Conservation (phyloP, 2,797 vertebrate genomes). For the Gila robusta region DNA sequence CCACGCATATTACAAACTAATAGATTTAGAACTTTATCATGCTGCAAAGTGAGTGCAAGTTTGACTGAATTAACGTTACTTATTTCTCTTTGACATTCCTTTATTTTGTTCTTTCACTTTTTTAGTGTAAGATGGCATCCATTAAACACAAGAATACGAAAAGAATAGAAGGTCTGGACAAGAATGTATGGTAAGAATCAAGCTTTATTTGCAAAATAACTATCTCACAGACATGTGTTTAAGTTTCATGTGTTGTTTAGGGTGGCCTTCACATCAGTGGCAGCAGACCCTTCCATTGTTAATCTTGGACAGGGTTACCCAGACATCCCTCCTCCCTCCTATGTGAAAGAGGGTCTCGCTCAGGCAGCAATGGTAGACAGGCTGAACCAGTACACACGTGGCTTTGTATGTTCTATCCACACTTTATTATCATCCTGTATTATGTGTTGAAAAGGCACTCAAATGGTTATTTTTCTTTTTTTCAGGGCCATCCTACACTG, state of each 20-base stretch:
- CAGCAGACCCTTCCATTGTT: conserved; percentile 89
- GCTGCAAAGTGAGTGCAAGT: conserved; percentile 82
- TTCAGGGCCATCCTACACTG: conserved; percentile 89
- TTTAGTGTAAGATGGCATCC: conserved; percentile 74
- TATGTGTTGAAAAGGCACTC: background rate
- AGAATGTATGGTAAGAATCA: conserved; percentile 90
- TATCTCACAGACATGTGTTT: background rate
- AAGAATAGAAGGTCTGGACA: conserved; percentile 92
- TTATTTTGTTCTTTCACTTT: conserved; percentile 49
- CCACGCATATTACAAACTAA: conserved; percentile 36
- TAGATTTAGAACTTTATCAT: conserved; percentile 69
- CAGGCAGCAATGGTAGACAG: conserved; percentile 81
- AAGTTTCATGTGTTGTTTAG: conserved; percentile 68
- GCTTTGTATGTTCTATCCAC: conserved; percentile 84
- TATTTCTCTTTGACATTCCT: background rate
- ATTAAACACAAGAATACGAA: conserved; percentile 85
- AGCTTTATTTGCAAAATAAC: background rate
- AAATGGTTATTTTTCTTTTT: background rate
- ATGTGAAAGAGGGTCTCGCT: conserved; percentile 88
- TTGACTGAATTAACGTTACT: background rate
- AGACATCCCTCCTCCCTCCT: conserved; percentile 89
- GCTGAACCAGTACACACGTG: conserved; percentile 94
- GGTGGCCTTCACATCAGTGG: conserved; percentile 90
- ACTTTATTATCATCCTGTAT: background rate
- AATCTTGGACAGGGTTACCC: conserved; percentile 94